phyloP scores from a whole-genome alignment of 2,113 vertebrate species.

The Motacilla alba region DNA sequence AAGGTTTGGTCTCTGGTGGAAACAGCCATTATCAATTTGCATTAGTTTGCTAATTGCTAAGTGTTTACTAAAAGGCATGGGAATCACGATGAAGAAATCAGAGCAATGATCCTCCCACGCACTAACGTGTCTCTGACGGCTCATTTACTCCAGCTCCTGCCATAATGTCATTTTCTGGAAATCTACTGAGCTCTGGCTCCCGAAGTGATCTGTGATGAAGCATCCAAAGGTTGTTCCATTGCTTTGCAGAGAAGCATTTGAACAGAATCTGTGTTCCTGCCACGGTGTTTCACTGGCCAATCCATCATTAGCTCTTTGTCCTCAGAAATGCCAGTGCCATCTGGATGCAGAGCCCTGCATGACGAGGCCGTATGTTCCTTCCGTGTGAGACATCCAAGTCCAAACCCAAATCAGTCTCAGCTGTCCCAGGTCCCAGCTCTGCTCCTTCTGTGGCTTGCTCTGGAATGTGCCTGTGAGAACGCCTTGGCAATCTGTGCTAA shows the following conservation, averaged over 20 bases:
- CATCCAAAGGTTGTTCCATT: neutral
- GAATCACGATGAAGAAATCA: neutral
- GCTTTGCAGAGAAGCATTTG: neutral
- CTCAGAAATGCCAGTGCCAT: neutral
- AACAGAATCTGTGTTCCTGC: neutral
- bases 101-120: neutral
- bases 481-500: neutral
- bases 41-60: neutral
- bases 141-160: neutral
- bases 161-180: neutral
- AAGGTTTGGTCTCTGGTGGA: neutral
- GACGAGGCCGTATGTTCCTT: neutral
- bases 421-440: slow-evolving; percentile 26
- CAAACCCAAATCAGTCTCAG: slow-evolving; percentile 14
- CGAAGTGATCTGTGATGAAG: neutral
- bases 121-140: neutral
- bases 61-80: neutral
- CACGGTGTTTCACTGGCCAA: neutral
- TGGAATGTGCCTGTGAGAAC: neutral
- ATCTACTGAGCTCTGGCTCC: neutral
- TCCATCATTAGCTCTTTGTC: neutral
- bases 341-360: neutral
- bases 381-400: neutral
- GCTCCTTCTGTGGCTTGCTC: neutral
- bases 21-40: neutral